Base-by-base conservation (phyloP, 1,140 invertebrate species). In the Steinernema khuongi region DNA sequence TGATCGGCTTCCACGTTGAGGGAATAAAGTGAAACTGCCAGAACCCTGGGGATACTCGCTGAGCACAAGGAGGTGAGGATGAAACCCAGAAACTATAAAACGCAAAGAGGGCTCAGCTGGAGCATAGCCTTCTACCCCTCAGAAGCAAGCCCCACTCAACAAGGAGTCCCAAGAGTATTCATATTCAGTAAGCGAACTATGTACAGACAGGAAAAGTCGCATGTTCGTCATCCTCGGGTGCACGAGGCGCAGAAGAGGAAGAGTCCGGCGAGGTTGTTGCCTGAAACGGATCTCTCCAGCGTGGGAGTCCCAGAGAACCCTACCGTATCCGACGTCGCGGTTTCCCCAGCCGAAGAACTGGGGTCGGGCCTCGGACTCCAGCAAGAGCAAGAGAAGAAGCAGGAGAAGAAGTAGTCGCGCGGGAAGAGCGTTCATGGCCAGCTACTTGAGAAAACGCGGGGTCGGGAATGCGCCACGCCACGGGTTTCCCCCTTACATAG, bases 401-500 rank as follows among this genome's bases (percentile, higher is more conserved):
- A 60, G 7, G 19, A 60, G 19, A 26, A 26, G 22, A 60, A 60
- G 90, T 94, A 17, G 68, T 4, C 4, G n/a, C 26, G 7, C 4
- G 28, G 7, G 22, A 60, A 60, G 2, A 22, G 4, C 50, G 26
- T 60, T 60, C 4, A 4, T n/a, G 50, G 11, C 50, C 14, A 60
- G 50, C 26, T 60, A 60, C 7, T 11, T n/a, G 50, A 60, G 4
- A 22, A 60, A 4, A n/a, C 50, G 50, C 14, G 7, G 19, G 26
- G 22, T 60, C 19, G 50, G 26, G 50, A 60, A 22, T 26, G 26
- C 50, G 26, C 14, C 14, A 60, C 26, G 19, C 50, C 11, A 17
- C 4, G 50, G 50, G 26, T 14, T 60, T 4, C 50, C 50, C 7
- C 50, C 4, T 60, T 60, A n/a, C 26, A 22, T 60, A 60, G 50